A percentile compares a stretch with the other conserved stretches of the same genome.
Evolutionary conservation across 1,140 invertebrate genomes (phyloP).

Genomic region (Megalopta genalis): DNA sequence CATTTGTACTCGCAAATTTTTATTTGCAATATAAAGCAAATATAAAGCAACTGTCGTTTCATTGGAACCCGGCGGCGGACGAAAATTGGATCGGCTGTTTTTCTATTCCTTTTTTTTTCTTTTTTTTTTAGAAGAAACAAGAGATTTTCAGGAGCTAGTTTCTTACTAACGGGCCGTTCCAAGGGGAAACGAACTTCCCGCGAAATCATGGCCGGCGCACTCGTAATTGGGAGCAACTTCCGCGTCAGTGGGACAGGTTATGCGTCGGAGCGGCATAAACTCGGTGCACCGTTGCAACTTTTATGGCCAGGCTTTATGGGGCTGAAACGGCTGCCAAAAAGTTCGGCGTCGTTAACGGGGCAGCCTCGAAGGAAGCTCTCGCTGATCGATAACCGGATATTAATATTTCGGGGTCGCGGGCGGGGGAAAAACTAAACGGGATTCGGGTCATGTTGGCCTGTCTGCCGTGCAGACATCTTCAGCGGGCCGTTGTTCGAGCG

Average conservation of each 20-base stretch:
- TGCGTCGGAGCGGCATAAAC: not conserved
- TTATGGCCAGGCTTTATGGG: constrained; percentile 5
- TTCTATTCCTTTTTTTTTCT: no score
- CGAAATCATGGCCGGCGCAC: not conserved
- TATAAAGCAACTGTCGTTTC: no score
- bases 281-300: not conserved
- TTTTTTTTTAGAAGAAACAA: no score
- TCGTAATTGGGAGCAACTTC: constrained; percentile 27
- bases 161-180: not conserved
- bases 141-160: no score
- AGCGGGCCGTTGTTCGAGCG: no score
- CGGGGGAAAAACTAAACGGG: not conserved
- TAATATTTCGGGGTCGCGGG: not conserved
- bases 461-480: not conserved
- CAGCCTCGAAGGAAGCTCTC: not conserved
- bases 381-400: constrained; percentile 26
- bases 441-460: not conserved
- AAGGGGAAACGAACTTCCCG: not conserved
- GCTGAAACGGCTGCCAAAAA: constrained; percentile 13
- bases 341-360: not conserved
- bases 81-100: no score
- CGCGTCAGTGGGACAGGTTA: constrained; percentile 10
- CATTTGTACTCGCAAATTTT: no score
- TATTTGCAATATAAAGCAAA: no score
- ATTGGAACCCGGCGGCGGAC: no score